phyloP scores from a whole-genome alignment of 1,140 invertebrate species.

The Druon quercuslanigerum region DNA sequence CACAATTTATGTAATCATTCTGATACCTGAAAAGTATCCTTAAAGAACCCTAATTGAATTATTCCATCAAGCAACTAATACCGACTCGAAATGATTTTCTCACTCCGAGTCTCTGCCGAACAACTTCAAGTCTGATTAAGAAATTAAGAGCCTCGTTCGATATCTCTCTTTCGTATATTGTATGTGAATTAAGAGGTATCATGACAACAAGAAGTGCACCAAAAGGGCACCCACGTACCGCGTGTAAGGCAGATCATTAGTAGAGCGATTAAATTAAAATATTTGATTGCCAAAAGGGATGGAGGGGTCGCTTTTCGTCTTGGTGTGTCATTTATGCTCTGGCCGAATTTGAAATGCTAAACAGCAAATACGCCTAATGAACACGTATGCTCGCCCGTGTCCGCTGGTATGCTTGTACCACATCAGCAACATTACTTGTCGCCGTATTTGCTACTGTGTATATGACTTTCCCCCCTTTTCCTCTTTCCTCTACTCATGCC shows the following conservation, averaged over 20 bases:
- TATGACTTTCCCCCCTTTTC: slow-evolving; percentile 39
- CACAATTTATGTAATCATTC: too few species aligned
- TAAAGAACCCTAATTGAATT: background rate
- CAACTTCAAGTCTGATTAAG: slow-evolving; percentile 7
- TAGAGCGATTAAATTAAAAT: slow-evolving; percentile 73
- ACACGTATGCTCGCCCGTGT: slow-evolving; percentile 71
- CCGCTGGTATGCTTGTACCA: slow-evolving; percentile 69
- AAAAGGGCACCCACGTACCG: slow-evolving; percentile 48
- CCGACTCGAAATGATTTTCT: slow-evolving; percentile 5
- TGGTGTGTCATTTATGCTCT: slow-evolving; percentile 54
- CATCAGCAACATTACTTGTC: slow-evolving; percentile 66
- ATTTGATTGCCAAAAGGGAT: slow-evolving; percentile 71
- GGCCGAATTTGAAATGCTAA: slow-evolving; percentile 75
- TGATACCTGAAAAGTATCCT: too few species aligned
- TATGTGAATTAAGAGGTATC: slow-evolving; percentile 60
- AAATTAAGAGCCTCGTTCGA: slow-evolving; percentile 25
- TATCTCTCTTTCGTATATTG: slow-evolving; percentile 39
- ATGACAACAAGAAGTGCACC: slow-evolving; percentile 32
- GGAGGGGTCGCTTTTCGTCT: slow-evolving; percentile 42
- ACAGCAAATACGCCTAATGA: slow-evolving; percentile 75
- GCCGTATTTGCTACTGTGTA: slow-evolving; percentile 57
- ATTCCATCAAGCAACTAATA: background rate
- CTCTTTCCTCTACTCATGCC: slow-evolving; percentile 30
- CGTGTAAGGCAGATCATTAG: slow-evolving; percentile 66
- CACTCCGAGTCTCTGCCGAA: background rate